Evolutionary conservation across 2,797 vertebrate species (phyloP), one percentile per base, ranked within the genome.

Genomic region (Pyrocephalus nanus): DNA sequence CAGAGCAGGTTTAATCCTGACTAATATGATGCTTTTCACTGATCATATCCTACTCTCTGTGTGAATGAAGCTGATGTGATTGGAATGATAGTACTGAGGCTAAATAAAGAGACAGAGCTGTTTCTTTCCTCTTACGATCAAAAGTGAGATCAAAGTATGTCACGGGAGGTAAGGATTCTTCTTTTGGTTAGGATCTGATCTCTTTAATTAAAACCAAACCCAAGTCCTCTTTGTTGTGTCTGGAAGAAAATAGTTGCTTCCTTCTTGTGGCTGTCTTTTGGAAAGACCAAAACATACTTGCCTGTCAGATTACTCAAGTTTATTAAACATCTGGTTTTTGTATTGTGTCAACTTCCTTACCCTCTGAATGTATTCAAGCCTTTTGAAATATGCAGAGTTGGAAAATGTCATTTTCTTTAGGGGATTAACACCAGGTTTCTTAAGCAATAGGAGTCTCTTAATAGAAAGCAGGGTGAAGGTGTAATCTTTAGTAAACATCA

Each of bases 291-390:
- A 88, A 86, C 53, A 86, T 73, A 47, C 60, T 90, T 76, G 90
- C 40, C 54, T 93, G 89, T 92, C 80, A 51, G 26, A 93, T 91
- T 91, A 81, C 69, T 73, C 57, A 78, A 93, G 79, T 96, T 94
- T 93, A 94, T 95, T 93, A 88, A 97, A 91, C 90, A 91, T 91
- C 93, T 96, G 95, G 1, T 95, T 84, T 92, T 61, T 91, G 88
- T 86, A 86, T 96, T 71, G 74, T 43, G 64, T 94, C 94, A 95
- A 48, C 92, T 92, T 88, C 67, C 40, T 85, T 94, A 83, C 64
- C 38, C 34, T 76, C 51, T 60, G 62, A 92, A 78, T 88, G 42
- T 23, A 29, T 83, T 95, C 91, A 93, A 88, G 84, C 87, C 90
- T 96, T 83, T 66, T 82, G 90, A 95, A 93, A 51, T 78, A 91